phyloP scores from a whole-genome alignment of 2,888 invertebrate genomes.

The Laothoe populi region DNA sequence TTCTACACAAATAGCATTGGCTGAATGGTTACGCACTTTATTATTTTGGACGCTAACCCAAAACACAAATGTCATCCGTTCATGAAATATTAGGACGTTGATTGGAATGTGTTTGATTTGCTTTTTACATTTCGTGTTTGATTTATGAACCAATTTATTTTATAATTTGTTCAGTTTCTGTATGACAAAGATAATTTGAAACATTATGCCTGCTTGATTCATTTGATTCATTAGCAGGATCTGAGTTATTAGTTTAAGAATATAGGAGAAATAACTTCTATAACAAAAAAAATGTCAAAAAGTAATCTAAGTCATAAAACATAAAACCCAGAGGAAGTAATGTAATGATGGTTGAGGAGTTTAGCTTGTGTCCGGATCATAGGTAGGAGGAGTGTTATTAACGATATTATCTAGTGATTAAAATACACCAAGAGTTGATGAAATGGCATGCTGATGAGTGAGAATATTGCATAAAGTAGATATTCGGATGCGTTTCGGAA shows the following conservation, averaged over 20 bases:
- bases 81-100: constrained; percentile 12
- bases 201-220: too few relatives aligned
- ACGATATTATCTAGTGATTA: background rate
- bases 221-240: too few relatives aligned
- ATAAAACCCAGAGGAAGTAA: too few relatives aligned
- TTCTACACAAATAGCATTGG: constrained; percentile 7
- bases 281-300: too few relatives aligned
- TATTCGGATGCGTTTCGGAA: constrained; percentile 19
- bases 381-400: too few relatives aligned
- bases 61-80: constrained; percentile 10
- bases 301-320: too few relatives aligned
- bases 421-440: too few relatives aligned
- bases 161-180: background rate
- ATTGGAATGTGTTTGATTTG: constrained; percentile 7
- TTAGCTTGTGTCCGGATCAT: too few relatives aligned
- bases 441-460: background rate
- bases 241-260: too few relatives aligned
- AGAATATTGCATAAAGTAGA: constrained; percentile 17
- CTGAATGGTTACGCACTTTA: background rate
- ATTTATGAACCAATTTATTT: background rate
- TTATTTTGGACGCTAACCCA: background rate
- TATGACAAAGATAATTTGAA: too few relatives aligned
- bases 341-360: too few relatives aligned
- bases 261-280: too few relatives aligned
- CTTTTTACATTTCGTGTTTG: background rate